A percentile compares a stretch with the other conserved stretches of the same genome.
Evolutionary conservation across 64 coral and sea anemone species (phyloP).

Genomic region (Porites lutea): DNA sequence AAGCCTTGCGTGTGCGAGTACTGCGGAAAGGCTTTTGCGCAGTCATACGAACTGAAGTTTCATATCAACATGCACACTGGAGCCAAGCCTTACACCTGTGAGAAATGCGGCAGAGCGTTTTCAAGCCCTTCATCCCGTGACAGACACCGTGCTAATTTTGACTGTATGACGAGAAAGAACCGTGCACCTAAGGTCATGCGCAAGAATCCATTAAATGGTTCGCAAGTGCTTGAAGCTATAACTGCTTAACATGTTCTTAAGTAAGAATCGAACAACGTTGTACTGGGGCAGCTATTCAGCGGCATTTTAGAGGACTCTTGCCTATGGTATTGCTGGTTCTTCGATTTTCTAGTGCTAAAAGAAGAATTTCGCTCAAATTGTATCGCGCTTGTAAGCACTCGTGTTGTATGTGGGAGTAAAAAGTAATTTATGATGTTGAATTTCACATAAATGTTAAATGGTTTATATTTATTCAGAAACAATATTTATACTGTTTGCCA

Average conservation of each 20-base stretch:
- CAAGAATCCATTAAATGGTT: constrained; percentile 54
- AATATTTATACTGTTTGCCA: neutral
- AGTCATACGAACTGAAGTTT: constrained; percentile 95
- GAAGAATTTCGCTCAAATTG: no score
- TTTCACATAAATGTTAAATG: no score
- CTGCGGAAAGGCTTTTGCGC: constrained; percentile 91
- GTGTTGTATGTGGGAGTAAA: no score
- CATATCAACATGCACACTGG: constrained; percentile 97
- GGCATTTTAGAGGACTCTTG: no score
- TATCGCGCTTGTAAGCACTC: no score
- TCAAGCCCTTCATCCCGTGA: constrained; percentile 96
- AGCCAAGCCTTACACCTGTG: constrained; percentile 94
- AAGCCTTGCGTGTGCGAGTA: constrained; percentile 91
- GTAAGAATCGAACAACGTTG: no score
- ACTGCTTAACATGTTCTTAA: neutral
- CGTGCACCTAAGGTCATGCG: constrained; percentile 91
- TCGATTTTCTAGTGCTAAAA: no score
- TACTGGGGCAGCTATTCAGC: no score
- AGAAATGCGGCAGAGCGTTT: constrained; percentile 91
- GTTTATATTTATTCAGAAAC: neutral
- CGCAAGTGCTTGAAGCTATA: neutral
- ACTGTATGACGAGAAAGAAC: constrained; percentile 89
- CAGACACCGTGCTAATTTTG: constrained; percentile 89
- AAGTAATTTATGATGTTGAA: no score
- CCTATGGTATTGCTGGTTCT: no score